Conservation (phyloP, 2,797 vertebrate genomes). For the Cossypha caffra region DNA sequence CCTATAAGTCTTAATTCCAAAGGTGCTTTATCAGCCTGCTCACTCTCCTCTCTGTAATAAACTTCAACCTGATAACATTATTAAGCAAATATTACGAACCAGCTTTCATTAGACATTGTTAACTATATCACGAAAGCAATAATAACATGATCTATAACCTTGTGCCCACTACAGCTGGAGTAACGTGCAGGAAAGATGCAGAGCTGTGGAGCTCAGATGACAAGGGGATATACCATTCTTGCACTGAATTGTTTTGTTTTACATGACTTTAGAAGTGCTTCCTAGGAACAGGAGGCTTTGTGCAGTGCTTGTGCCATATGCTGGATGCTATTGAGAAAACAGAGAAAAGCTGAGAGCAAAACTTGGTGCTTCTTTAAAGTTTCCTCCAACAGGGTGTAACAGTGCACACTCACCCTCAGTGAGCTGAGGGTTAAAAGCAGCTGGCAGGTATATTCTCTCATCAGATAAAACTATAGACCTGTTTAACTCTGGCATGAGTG, state of each 20-base stretch:
- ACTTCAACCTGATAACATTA: conserved; percentile 30
- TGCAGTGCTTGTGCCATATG: no score
- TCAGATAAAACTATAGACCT: background rate
- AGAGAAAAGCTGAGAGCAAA: background rate
- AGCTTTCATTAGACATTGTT: conserved; percentile 3
- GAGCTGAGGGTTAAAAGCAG: background rate
- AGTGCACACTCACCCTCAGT: background rate
- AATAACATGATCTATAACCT: background rate
- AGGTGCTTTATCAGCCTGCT: conserved; percentile 10
- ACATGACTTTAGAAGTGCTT: no score
- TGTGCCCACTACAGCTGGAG: background rate
- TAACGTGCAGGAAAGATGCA: background rate
- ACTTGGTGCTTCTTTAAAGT: background rate
- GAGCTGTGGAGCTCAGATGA: background rate
- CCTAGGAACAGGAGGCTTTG: no score
- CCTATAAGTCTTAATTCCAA: background rate
- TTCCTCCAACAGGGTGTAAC: background rate
- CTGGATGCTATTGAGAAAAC: no score
- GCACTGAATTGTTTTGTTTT: no score
- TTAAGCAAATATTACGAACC: conserved; percentile 11
- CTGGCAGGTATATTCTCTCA: background rate
- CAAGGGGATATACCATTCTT: no score
- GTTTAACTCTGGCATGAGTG: background rate
- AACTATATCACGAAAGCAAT: background rate
- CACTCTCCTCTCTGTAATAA: conserved; percentile 43